Conservation (phyloP, 2,113 vertebrate species). For the Cynopterus brachyotis region DNA sequence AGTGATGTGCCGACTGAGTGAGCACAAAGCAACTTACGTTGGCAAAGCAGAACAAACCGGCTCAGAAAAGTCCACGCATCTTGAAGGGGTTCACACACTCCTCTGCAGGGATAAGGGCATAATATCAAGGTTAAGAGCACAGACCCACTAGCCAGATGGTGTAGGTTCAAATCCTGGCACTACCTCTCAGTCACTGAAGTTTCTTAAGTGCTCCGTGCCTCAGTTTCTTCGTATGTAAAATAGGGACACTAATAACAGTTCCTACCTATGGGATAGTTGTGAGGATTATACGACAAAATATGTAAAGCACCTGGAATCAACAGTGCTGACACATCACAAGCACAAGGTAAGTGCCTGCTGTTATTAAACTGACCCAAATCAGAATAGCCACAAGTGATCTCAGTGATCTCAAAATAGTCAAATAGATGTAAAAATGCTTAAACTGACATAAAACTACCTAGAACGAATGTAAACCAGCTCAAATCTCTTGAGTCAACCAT, state of each 20-base stretch:
- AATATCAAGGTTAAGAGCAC: not conserved
- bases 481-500: not conserved
- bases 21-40: not conserved
- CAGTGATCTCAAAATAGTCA: not conserved
- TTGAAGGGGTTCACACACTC: not conserved
- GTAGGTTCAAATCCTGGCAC: not conserved
- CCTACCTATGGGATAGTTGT: not conserved
- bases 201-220: not conserved
- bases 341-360: not conserved
- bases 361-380: not conserved
- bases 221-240: not conserved
- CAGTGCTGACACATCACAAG: not conserved
- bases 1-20: not conserved
- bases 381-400: not conserved
- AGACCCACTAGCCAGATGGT: not conserved
- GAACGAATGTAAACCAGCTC: not conserved
- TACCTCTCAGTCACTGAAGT: not conserved
- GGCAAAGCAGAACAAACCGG: not conserved
- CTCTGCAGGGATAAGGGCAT: rapidly evolving
- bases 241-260: not conserved
- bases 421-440: not conserved
- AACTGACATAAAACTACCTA: not conserved
- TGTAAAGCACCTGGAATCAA: not conserved
- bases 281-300: not conserved
- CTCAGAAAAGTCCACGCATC: not conserved